Percentiles rank a stretch among this genome's conserved stretches.
Evolutionary conservation across 2,888 invertebrate species (phyloP).

Genomic region (Venusia cambrica): DNA sequence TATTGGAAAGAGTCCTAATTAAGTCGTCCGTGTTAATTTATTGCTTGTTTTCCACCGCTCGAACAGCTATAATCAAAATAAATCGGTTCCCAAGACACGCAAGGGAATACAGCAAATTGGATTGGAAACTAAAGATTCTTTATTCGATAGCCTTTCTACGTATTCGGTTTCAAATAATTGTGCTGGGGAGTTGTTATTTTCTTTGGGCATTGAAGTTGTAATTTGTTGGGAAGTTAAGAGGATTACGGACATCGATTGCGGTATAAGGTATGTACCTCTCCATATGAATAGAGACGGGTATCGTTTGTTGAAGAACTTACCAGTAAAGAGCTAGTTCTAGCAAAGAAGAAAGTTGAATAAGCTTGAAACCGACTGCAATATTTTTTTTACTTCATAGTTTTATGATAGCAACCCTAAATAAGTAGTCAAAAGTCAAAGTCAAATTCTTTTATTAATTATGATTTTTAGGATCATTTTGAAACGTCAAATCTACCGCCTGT

Average conservation of each 20-base stretch:
- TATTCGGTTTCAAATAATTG: slow-evolving; percentile 33
- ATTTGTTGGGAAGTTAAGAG: slow-evolving; percentile 24
- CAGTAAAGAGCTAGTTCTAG: slow-evolving; percentile 7
- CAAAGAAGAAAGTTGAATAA: neutral
- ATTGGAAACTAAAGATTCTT: slow-evolving; percentile 59
- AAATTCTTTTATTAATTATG: no score
- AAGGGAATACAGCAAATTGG: slow-evolving; percentile 68
- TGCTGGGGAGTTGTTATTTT: slow-evolving; percentile 30
- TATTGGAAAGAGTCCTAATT: slow-evolving; percentile 74
- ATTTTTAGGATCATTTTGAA: no score
- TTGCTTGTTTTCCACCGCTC: slow-evolving; percentile 65
- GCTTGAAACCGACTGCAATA: no score
- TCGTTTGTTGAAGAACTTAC: no score
- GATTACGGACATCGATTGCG: slow-evolving; percentile 22
- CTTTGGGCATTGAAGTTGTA: slow-evolving; percentile 26
- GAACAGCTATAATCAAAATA: slow-evolving; percentile 74
- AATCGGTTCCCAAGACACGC: slow-evolving; percentile 73
- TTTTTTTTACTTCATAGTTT: no score
- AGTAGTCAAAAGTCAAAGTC: no score
- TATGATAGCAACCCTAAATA: no score
- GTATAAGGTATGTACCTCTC: no score
- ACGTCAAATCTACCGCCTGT: no score
- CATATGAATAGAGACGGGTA: no score
- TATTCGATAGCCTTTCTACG: slow-evolving; percentile 43
- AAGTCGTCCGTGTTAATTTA: slow-evolving; percentile 75